A percentile compares a stretch with the other conserved stretches of the same genome.
phyloP scores from a whole-genome alignment of 2,113 vertebrate species.

The Etheostoma cragini region DNA sequence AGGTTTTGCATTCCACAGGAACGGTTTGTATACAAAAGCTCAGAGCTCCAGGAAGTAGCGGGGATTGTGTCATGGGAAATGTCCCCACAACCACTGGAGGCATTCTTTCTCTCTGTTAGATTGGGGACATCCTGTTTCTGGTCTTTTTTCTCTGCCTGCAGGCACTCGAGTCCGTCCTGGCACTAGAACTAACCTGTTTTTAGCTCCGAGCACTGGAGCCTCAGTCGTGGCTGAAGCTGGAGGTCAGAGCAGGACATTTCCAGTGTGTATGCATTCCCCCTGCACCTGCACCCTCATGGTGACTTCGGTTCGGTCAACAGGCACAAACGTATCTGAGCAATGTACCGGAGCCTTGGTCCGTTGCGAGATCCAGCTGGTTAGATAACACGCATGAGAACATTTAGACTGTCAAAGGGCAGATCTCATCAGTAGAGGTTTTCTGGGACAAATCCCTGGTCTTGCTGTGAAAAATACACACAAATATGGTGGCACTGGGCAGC shows the following conservation, averaged over 20 bases:
- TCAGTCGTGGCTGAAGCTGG: not conserved
- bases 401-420: slow-evolving; percentile 1
- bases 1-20: slow-evolving; percentile 30
- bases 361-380: not conserved
- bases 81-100: slow-evolving; percentile 30
- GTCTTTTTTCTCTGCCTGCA: slow-evolving; percentile 28
- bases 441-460: not conserved
- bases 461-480: not conserved
- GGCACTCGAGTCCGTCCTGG: not conserved
- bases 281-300: slow-evolving; percentile 48
- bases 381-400: slow-evolving; percentile 38
- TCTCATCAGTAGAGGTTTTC: slow-evolving; percentile 30
- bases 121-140: slow-evolving; percentile 66
- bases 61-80: slow-evolving; percentile 76
- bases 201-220: not conserved
- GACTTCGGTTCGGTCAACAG: not conserved
- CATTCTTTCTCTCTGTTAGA: slow-evolving; percentile 48
- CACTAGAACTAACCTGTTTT: slow-evolving; percentile 41
- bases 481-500: not conserved
- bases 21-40: slow-evolving; percentile 60
- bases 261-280: not conserved
- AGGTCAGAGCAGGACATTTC: slow-evolving; percentile 24
- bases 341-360: not conserved
- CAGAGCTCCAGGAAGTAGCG: slow-evolving; percentile 59
- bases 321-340: slow-evolving; percentile 51